phyloP scores from a whole-genome alignment of 2,888 invertebrate genomes.

The Idaea dimidiata region DNA sequence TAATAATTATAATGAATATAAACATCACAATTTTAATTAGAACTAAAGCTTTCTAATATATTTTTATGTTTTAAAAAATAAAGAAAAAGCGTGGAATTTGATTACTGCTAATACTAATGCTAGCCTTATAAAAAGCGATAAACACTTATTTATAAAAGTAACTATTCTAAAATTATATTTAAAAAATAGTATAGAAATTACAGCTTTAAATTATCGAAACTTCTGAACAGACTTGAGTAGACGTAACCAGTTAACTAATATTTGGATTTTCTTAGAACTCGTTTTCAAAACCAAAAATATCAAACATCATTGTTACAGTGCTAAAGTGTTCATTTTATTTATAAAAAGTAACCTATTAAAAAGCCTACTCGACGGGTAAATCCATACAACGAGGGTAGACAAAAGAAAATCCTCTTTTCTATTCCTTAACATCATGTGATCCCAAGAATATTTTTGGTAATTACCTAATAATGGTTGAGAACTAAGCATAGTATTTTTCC shows the following conservation, averaged over 20 bases:
- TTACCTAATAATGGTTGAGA: no score
- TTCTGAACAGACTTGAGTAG: neutral
- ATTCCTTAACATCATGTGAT: no score
- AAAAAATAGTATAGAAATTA: slow-evolving; percentile 32
- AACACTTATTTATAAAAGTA: slow-evolving; percentile 33
- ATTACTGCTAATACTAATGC: slow-evolving; percentile 9
- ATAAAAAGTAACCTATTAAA: no score
- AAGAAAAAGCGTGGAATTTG: neutral
- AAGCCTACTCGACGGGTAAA: no score
- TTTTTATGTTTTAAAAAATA: slow-evolving; percentile 6
- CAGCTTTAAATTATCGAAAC: slow-evolving; percentile 42
- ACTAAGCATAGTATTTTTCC: no score
- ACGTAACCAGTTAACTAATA: neutral
- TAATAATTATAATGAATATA: slow-evolving; percentile 14
- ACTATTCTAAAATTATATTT: slow-evolving; percentile 28
- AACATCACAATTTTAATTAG: slow-evolving; percentile 18
- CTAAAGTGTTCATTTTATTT: no score
- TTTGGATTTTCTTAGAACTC: neutral
- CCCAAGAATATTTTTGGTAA: no score
- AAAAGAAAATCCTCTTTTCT: no score
- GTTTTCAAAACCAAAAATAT: neutral
- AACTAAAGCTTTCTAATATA: slow-evolving; percentile 12
- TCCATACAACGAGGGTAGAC: no score
- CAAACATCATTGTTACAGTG: neutral
- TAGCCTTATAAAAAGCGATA: slow-evolving; percentile 17